Conservation (phyloP, 1,140 invertebrate species). For the Euura saliciscinereae region DNA sequence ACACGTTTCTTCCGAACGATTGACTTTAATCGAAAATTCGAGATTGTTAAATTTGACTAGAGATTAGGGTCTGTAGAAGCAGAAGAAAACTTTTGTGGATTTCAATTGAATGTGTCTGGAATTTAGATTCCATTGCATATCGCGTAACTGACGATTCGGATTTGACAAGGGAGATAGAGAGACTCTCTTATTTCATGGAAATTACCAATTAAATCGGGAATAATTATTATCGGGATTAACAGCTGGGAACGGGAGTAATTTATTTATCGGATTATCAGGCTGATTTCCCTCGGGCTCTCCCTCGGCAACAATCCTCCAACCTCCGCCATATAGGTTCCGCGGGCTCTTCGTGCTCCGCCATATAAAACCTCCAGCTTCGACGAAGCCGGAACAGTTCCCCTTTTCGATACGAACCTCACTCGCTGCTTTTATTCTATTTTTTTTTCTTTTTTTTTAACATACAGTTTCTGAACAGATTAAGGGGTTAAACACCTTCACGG, state of each 20-base stretch:
- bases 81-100: too few species aligned
- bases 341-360: conserved; percentile 14
- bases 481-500: too few species aligned
- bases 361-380: neutral
- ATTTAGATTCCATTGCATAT: too few species aligned
- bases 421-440: too few species aligned
- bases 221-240: conserved; percentile 20
- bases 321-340: neutral
- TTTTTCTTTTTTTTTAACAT: too few species aligned
- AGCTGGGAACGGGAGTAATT: conserved; percentile 36
- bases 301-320: conserved; percentile 18
- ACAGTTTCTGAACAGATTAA: too few species aligned
- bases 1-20: neutral
- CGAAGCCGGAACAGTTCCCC: conserved; percentile 48
- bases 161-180: neutral
- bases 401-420: neutral
- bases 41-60: neutral
- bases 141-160: neutral
- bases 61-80: too few species aligned
- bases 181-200: conserved; percentile 23
- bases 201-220: conserved; percentile 54
- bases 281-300: conserved; percentile 55
- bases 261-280: conserved; percentile 60
- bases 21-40: conserved; percentile 20
- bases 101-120: too few species aligned